Base-by-base conservation (phyloP, 2,888 invertebrate species). In the Mythimna vitellina region DNA sequence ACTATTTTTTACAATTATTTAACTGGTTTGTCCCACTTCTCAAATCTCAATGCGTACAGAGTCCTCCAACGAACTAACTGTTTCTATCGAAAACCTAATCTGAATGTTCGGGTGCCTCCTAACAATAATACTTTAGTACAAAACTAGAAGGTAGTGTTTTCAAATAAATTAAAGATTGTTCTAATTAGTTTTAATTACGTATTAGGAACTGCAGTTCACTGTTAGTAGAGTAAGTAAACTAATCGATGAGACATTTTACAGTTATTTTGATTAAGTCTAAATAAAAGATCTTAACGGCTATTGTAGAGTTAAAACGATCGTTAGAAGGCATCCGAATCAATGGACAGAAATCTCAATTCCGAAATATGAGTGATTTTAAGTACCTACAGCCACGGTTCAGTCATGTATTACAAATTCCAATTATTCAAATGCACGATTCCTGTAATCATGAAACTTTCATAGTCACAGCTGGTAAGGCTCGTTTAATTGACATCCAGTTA, bases 161-260 rank as follows among this genome's bases (percentile, higher is more conserved):
- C 86, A 90, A 93, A 92, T 91, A 90, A 93, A 92, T 91, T 89
- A 91, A 86, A 86, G 85, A 86, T 87, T 92, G 88, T 89, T 88
- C 88, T 90, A 90, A 87, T 86, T 91, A 92, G 90, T 90, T 92
- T 92, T 91, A 88, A 91, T 92, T 92, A 90, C 88, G 85, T 92
- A 92, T 92, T 96, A 96, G 96, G 96, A 96, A 96, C 96, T 96
- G 94, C 89, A 88, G 89, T 92, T 93, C 89, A 92, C 89, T 92
- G 92, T 93, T 93, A 93, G 90, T 91, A 80, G 83, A 89, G 88
- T 89, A 90, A 90, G 88, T 91, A 91, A 91, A 91, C 89, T 89
- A 91, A 89, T 90, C 88, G 88, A 87, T 91, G 90, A 90, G 86
- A 88, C 76, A 79, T 82, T 87, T 89, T 87, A 84, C 73, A 73